Evolutionary conservation across 2,888 invertebrate genomes (phyloP), one percentile per base, ranked within the genome.

Genomic region (Seira ritae): DNA sequence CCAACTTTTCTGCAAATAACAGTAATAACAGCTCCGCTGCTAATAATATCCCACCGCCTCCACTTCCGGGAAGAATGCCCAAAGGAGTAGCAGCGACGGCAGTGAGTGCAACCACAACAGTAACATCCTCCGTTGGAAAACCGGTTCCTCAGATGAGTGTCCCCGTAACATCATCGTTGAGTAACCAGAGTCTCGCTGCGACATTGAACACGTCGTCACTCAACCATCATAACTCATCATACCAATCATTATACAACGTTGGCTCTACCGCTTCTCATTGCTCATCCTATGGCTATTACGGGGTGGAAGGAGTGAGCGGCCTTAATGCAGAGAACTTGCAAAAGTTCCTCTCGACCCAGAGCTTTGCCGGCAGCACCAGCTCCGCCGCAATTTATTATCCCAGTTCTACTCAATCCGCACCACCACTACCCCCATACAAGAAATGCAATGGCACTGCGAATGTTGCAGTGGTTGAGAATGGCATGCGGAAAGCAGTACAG

Each of bases 401-500:
- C 4, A 85, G 85, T 71, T 88, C 88, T 8, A 87, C 87, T 19
- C 89, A 89, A 62, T 88, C 88, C 50, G 89, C 89, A 46, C 89
- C 89, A 60, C 88, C 88, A 46, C 78, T 88, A 1, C 88, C 88
- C 37, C 88, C 87, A 2, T 88, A 88, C 72, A 89, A 87, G 75
- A 85, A 85, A n/a, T n/a, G n/a, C n/a, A n/a, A n/a, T n/a, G n/a
- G n/a, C 37, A 72, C 70, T 15, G 84, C 79, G 24, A 80, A 85
- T 23, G 82, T 87, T 20, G 75, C n/a, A n/a, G n/a, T 89, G 4
- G 85, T 89, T 46, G 89, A 89, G 82, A 89, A 89, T 85, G 89
- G 88, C n/a, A 88, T 89, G 89, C 75, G 89, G 75, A 87, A 88
- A 84, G 86, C 88, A 12, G 84, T 87, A 12, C 88, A 88, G 37